phyloP scores from a whole-genome alignment of 2,113 vertebrate species.

The Dryoscopus gambensis region DNA sequence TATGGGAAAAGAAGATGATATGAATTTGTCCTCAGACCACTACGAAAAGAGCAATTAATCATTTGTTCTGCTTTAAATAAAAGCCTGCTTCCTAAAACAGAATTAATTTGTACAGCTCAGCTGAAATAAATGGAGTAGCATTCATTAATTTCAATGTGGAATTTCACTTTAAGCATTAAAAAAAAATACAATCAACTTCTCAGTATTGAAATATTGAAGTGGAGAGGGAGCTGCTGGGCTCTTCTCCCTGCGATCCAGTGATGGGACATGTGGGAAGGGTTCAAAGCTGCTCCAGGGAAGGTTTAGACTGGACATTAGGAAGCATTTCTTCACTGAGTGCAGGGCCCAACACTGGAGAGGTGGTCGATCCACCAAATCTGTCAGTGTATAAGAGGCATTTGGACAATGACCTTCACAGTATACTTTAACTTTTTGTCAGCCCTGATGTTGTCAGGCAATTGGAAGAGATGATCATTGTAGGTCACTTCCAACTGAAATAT shows the following conservation, averaged over 20 bases:
- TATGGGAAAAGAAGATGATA: not conserved
- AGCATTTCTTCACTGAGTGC: not conserved
- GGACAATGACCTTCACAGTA: not conserved
- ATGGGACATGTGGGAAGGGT: not conserved
- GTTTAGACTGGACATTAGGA: not conserved
- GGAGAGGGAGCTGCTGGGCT: not conserved
- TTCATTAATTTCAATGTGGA: not conserved
- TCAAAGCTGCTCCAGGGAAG: not conserved
- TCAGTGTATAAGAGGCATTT: not conserved
- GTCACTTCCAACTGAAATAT: not conserved
- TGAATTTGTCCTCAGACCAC: not conserved
- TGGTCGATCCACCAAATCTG: accelerated
- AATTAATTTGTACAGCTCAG: not conserved
- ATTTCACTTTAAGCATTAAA: not conserved
- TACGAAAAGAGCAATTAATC: not conserved
- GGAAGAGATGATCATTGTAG: not conserved
- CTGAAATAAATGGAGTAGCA: not conserved
- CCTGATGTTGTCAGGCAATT: not conserved
- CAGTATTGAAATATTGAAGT: not conserved
- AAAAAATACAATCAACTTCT: not conserved
- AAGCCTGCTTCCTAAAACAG: not conserved
- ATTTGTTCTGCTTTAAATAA: not conserved
- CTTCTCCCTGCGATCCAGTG: not conserved
- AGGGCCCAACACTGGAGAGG: not conserved
- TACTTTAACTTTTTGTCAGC: not conserved